Evolutionary conservation across 2,888 invertebrate species (phyloP), one percentile per base, ranked within the genome.

Genomic region (Macropis europaea): DNA sequence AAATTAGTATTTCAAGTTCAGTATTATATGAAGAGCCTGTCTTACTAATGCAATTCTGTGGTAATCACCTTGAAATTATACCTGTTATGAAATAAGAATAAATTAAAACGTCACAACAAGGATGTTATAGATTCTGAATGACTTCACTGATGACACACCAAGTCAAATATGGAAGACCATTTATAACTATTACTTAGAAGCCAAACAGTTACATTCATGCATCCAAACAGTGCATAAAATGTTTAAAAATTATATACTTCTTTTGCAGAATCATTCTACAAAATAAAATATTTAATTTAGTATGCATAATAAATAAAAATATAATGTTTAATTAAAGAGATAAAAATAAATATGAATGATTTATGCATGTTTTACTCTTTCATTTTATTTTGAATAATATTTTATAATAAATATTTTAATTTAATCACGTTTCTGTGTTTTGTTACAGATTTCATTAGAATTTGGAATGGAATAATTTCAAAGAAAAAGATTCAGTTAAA

Each of bases 131-230:
- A 76, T 76, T 54, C 53, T 74, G 73, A 77, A 79, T 84, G 78
- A 78, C 72, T 69, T 77, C 69, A 73, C 11, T 66, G 59, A 76
- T 85, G 84, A 85, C 82, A 77, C 82, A 82, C 74, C 73, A 48
- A 42, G 26, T 72, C 62, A 71, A 73, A 73, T 77, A 77, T 75
- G 79, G 80, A 75, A 70, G 77, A 66, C 47, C 63, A 45, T 38
- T 67, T 64, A 40, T 66, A 57, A 34, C n/a, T 47, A 32, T 45
- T 78, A 79, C 69, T 26, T 70, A 53, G 62, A 82, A 76, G 40
- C 59, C 28, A 11, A 38, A 42, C 54, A 34, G 28, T 63, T 36
- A 47, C 34, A 17, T 54, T 11, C 30, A n/a, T 13, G 24, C 2
- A n/a, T 22, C 22, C n/a, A 32, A 7, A 34, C 19, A 9, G 15